Evolutionary conservation across 1,140 invertebrate genomes (phyloP).

Genomic region (Galleria mellonella): DNA sequence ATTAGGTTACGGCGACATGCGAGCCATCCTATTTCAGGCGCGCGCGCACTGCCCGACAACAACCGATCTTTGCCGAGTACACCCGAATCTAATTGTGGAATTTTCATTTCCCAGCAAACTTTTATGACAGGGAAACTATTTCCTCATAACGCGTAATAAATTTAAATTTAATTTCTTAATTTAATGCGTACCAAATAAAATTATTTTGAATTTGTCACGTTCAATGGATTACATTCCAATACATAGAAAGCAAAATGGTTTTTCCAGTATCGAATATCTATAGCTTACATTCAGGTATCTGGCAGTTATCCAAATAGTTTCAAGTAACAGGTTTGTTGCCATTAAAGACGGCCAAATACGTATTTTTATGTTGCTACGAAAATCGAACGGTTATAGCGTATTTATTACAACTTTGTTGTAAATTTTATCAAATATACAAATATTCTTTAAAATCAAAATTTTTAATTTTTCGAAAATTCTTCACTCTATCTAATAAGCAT

Average conservation of each 20-base stretch:
- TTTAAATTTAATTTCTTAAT: no score
- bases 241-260: not conserved
- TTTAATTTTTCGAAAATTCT: no score
- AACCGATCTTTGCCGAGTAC: conserved; percentile 21
- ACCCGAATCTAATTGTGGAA: conserved; percentile 43
- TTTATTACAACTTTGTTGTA: conserved; percentile 1
- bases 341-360: conserved; percentile 35
- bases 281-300: conserved; percentile 26
- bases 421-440: no score
- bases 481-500: no score
- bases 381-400: no score
- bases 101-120: conserved; percentile 23
- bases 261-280: conserved; percentile 49
- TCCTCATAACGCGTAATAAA: no score
- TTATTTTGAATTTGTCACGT: no score
- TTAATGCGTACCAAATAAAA: no score
- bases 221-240: no score
- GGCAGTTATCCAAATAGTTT: conserved; percentile 35
- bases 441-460: no score
- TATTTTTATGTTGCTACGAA: conserved; percentile 10
- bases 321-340: conserved; percentile 29
- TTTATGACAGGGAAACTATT: conserved; percentile 10
- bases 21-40: conserved; percentile 58
- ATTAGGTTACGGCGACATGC: conserved; percentile 53
- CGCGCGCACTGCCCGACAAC: conserved; percentile 24